Conservation (phyloP, 2,888 invertebrate species). For the Sepiola atlantica region DNA sequence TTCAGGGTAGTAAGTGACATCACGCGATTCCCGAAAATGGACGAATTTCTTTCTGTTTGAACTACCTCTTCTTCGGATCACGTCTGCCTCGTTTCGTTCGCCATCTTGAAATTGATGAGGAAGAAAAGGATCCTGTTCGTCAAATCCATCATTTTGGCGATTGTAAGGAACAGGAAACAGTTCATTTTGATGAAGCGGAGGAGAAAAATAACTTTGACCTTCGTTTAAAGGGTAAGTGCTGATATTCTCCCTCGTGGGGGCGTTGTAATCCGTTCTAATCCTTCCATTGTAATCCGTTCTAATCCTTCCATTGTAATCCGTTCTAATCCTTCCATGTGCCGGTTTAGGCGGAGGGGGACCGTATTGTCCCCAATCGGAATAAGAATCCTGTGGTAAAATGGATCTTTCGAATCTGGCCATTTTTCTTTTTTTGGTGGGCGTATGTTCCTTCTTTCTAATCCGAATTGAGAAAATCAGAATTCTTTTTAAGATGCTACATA, state of each 20-base stretch:
- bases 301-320: background rate
- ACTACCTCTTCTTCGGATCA: background rate
- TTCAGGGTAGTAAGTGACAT: constrained; percentile 34
- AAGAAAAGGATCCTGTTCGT: background rate
- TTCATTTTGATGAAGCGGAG: background rate
- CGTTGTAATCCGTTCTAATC: background rate
- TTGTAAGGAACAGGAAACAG: background rate
- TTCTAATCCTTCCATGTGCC: constrained; percentile 22
- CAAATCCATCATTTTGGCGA: background rate
- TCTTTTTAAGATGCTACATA: background rate
- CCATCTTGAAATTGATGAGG: background rate
- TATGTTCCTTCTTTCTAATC: background rate
- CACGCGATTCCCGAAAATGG: constrained; percentile 38
- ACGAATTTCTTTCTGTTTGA: background rate
- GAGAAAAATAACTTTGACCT: background rate
- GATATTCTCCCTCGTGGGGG: background rate
- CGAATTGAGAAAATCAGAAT: background rate
- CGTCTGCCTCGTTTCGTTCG: background rate
- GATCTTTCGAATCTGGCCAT: background rate
- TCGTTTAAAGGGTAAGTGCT: background rate
- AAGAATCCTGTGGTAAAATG: background rate
- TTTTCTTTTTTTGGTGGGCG: background rate
- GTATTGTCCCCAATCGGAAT: background rate
- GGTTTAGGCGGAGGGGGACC: background rate
- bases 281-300: background rate